These are phyloP conservation scores for Allophyes oxyacanthae DNA, from an alignment of 2,888 invertebrate species.

Conservation along the genomic window DNA sequence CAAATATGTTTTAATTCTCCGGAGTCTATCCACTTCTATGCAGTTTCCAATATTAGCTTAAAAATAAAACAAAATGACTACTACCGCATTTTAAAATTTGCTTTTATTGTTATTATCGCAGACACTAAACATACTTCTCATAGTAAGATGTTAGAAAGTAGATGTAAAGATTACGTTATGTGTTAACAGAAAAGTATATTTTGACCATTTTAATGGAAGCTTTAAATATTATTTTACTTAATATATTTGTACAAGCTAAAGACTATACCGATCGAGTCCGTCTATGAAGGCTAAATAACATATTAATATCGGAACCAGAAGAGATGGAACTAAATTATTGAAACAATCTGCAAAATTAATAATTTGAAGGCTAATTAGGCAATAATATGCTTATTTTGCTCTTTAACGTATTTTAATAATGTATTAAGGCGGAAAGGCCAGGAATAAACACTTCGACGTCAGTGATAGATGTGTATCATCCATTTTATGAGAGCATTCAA, in stretches of 20 bases:
- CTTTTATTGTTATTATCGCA: constrained; percentile 35
- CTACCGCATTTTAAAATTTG: constrained; percentile 19
- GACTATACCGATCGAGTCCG: constrained; percentile 16
- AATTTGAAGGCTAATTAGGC: constrained; percentile 54
- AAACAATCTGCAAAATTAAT: constrained; percentile 38
- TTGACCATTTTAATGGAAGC: constrained; percentile 2
- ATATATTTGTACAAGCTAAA: constrained; percentile 2
- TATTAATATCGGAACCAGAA: constrained; percentile 7
- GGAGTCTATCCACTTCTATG: constrained; percentile 6
- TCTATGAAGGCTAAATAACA: constrained; percentile 45
- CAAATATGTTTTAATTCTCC: constrained; percentile 40
- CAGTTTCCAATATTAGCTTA: constrained; percentile 21
- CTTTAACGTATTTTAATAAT: constrained; percentile 57
- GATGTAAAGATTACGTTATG: constrained; percentile 29
- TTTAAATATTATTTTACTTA: constrained; percentile 2
- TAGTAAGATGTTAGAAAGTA: constrained; percentile 49
- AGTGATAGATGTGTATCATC: constrained; percentile 16
- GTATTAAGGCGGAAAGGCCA: constrained; percentile 46
- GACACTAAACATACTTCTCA: constrained; percentile 22
- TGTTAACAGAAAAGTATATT: constrained; percentile 14
- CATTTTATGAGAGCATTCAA: constrained; percentile 4
- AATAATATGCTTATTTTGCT: constrained; percentile 61
- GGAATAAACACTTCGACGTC: constrained; percentile 11
- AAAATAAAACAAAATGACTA: constrained; percentile 20
- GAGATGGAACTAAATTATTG: constrained; percentile 34